Percentiles rank a stretch among this genome's conserved stretches.
phyloP scores from a whole-genome alignment of 2,888 invertebrate species.

The Epirrhoe tristata region DNA sequence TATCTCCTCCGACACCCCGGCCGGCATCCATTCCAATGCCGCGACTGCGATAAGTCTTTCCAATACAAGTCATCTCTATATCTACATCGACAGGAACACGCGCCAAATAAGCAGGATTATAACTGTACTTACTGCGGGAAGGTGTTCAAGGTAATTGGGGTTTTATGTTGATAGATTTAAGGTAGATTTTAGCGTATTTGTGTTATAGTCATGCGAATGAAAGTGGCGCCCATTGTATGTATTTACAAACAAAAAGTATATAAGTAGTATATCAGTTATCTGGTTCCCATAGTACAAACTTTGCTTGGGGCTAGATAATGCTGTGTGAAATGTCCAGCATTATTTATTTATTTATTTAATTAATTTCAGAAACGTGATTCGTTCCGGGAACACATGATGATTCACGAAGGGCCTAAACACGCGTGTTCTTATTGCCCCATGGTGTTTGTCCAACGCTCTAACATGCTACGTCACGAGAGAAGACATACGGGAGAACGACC shows the following conservation, averaged over 20 bases:
- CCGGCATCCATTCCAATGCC: slow-evolving; percentile 79
- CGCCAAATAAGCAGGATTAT: slow-evolving; percentile 69
- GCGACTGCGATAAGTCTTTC: slow-evolving; percentile 83
- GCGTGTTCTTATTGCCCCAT: slow-evolving; percentile 86
- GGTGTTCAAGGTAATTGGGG: slow-evolving; percentile 68
- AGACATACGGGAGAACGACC: slow-evolving; percentile 86
- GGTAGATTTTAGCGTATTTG: background rate
- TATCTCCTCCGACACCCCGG: slow-evolving; percentile 82
- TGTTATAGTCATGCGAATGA: no score
- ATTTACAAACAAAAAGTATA: no score
- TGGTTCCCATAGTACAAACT: no score
- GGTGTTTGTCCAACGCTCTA: slow-evolving; percentile 86
- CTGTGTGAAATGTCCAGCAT: no score
- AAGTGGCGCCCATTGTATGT: no score
- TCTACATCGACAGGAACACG: slow-evolving; percentile 81
- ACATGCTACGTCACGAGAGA: slow-evolving; percentile 84
- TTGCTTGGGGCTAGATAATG: no score
- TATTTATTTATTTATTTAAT: no score
- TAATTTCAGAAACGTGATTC: slow-evolving; percentile 80
- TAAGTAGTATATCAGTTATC: no score
- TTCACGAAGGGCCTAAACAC: slow-evolving; percentile 85
- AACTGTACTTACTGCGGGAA: slow-evolving; percentile 81
- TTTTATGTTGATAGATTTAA: background rate
- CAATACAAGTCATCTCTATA: slow-evolving; percentile 85
- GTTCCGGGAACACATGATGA: slow-evolving; percentile 84